Evolutionary conservation across 1,140 invertebrate species (phyloP), one percentile per base, ranked within the genome.

Genomic region (Triops longicaudatus): DNA sequence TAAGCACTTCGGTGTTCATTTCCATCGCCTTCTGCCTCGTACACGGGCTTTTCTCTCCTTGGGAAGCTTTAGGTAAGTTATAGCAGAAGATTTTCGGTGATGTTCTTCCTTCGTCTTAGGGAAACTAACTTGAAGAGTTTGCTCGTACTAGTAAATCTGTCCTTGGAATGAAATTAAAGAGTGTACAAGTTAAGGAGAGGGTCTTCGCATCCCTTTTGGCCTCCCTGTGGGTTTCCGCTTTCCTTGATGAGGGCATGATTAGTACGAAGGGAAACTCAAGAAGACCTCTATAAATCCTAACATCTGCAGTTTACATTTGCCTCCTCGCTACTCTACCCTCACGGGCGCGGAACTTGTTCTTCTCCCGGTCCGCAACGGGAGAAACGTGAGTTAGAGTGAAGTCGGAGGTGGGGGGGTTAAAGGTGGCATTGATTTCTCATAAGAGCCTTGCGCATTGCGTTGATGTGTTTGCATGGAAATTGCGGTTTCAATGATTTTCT

Each of bases 401-500:
- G 17, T 63, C 17, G 14, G 14, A 14, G 50, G 50, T 63, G 14
- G 14, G 50, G 50, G 50, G 50, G n/a, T n/a, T 63, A 14, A 37
- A 37, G 31, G 31, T 37, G 50, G 50, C 50, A 63, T 63, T 63
- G 50, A 63, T 63, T 63, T 63, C 50, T 63, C 50, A 63, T 63
- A 63, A 63, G 50, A 22, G 50, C 50, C 50, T 63, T 63, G 50
- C 50, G 50, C 50, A 63, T 63, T 63, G 50, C 50, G 50, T 63
- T 63, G 50, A 63, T 14, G 50, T 63, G 50, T 63, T 63, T 63
- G 50, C n/a, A 63, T 63, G 50, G 50, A 63, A 63, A 63, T 63
- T 63, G 50, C 17, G 50, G 50, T 17, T 22, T 17, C 17, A 22
- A 22, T 4, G 50, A 63, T 63, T 63, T 63, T 22, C 22, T 5